Base-by-base conservation (phyloP, 2,888 invertebrate genomes). In the Agrypnus murinus region DNA sequence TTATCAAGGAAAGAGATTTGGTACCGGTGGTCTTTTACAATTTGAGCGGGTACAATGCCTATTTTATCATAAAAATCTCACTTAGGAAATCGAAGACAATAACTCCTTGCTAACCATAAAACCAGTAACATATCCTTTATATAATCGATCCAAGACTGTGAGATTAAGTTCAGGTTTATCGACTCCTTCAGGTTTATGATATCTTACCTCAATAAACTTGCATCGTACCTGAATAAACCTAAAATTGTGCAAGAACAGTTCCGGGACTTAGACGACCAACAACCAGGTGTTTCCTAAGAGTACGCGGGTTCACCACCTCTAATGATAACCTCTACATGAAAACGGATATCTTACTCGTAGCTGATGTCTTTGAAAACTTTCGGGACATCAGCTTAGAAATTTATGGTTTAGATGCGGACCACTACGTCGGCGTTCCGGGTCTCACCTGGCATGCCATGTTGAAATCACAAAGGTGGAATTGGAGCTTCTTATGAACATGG, bases 361-460 rank as follows among this genome's bases (percentile, higher is more conserved):
- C 79, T 38, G 81, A 81, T 72, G 67, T 80, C 25, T 82, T 82
- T 75, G 79, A 83, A 77, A 80, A 81, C 69, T 82, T 81, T 70
- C 66, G 81, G 45, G 57, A 65, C 17, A 53, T 75, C 17, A 80
- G 79, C 66, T 40, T 72, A 12, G 25, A 46, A n/a, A 76, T 73
- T 7, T 80, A 81, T 67, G 48, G 73, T 14, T 72, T 82, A 36
- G 81, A 82, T 71, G 78, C 81, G 0, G 70, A 74, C 17, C 78
- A 79, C 31, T 83, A 81, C 74, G 81, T 75, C 53, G 81, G 80
- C 19, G 50, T 75, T 2, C 82, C 80, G 0, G 79, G 79, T 0
- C 64, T 82, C 17, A 73, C 80, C 6, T 82, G 77, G 73, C 80
- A 81, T 69, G 80, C 81, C 0, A 79, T 80, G 78, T 65, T 83